Evolutionary conservation across 2,888 invertebrate species (phyloP), one percentile per base, ranked within the genome.

Genomic region (Dysmachus trigonus): DNA sequence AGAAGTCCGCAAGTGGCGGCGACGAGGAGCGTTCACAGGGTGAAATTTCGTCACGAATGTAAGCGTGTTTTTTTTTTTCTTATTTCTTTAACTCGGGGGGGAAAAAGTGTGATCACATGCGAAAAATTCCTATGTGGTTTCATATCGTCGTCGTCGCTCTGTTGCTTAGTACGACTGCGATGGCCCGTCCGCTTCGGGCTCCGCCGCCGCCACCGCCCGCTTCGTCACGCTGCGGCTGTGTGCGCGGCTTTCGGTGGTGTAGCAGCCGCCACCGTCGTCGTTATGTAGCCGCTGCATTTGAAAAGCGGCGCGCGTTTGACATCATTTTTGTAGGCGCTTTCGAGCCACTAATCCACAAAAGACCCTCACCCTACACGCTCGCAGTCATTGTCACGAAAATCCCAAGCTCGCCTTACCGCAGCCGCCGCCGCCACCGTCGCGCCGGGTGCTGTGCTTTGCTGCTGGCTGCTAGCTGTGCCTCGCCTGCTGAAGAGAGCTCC

Each of bases 301-400:
- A 72, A 83, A 83, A 83, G 83, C 83, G 71, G 83, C 83, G 83
- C 83, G 83, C 71, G 83, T 83, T 83, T 83, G 83, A 83, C 83
- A 83, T 83, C 72, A 83, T 83, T 83, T 83, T 83, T 83, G 41
- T 83, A 41, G 53, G 22, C 83, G 72, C 83, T 83, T 72, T 83
- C 83, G 41, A 72, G 33, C 33, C n/a, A 62, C n/a, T n/a, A n/a
- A n/a, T 38, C 5, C 71, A 13, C 15, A 27, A 35, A n/a, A 27
- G 33, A 73, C 35, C 35, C 31, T 73, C 72, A 62, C 33, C 51
- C 53, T 33, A 53, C 83, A 41, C 62, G 62, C 79, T 62, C 27
- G 62, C 27, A 22, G n/a, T 62, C 51, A 62, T 82, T 81, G 62
- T 81, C 81, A 82, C 47, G n/a, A 27, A 27, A 62, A 22, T 62